phyloP scores from a whole-genome alignment of 2,888 invertebrate species.

The Dexiosoma caninum region DNA sequence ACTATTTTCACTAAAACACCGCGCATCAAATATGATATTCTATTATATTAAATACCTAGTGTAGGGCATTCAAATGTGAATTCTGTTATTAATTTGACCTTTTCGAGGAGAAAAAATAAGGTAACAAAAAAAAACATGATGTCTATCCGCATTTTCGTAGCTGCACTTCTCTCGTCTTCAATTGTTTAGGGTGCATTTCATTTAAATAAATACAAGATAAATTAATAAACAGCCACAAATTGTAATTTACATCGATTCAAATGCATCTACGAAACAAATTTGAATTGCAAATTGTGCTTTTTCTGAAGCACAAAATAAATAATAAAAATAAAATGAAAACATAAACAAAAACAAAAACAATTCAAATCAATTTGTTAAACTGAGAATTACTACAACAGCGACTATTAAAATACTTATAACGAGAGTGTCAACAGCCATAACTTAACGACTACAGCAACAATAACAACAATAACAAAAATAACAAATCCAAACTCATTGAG shows the following conservation, averaged over 20 bases:
- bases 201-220: conserved; percentile 45
- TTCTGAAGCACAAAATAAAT: neutral
- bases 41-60: too few species aligned
- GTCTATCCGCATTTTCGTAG: neutral
- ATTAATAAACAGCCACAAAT: conserved; percentile 38
- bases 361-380: conserved; percentile 61
- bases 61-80: neutral
- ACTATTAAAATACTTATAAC: conserved; percentile 21
- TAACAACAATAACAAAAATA: conserved; percentile 12
- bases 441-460: neutral
- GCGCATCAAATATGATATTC: too few species aligned
- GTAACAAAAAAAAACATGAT: neutral
- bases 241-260: conserved; percentile 31
- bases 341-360: too few species aligned
- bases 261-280: conserved; percentile 8
- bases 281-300: conserved; percentile 27
- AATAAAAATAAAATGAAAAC: too few species aligned
- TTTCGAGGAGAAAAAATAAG: neutral
- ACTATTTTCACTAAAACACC: too few species aligned
- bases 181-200: conserved; percentile 48
- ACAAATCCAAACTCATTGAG: conserved; percentile 9
- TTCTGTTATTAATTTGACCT: conserved; percentile 32
- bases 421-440: conserved; percentile 17
- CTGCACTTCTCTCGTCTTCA: neutral
- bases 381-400: conserved; percentile 42